A percentile compares a stretch with the other conserved stretches of the same genome.
Evolutionary conservation across 2,113 vertebrate species (phyloP).

Genomic region (Sterrhoptilus dennistouni): DNA sequence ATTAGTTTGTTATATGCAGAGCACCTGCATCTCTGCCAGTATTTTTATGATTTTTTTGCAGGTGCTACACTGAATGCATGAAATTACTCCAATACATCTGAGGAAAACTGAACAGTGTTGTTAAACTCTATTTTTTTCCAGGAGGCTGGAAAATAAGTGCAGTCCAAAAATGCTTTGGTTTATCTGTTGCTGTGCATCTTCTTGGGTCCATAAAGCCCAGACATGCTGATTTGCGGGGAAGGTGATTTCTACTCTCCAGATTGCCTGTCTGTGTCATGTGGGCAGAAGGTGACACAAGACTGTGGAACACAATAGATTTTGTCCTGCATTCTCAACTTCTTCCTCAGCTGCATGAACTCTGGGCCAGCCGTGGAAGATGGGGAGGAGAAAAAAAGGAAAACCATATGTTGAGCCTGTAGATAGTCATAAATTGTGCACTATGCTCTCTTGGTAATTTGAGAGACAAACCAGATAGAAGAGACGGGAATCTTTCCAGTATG

Average conservation of each 20-base stretch:
- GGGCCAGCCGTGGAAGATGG: not conserved
- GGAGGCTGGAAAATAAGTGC: not conserved
- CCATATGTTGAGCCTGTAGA: not conserved
- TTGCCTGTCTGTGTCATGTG: not conserved
- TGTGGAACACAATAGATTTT: fast-evolving
- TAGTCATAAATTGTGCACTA: not conserved
- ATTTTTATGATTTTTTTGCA: not conserved
- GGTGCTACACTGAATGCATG: not conserved
- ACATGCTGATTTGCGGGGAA: not conserved
- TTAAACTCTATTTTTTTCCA: not conserved
- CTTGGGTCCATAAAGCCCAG: not conserved
- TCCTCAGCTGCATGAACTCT: not conserved
- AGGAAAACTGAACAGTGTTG: not conserved
- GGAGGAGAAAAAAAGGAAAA: not conserved
- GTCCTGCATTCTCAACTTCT: not conserved
- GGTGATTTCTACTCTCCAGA: not conserved
- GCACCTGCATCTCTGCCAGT: not conserved
- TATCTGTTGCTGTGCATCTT: not conserved
- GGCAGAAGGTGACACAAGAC: not conserved
- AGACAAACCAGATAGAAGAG: not conserved
- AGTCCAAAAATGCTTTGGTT: not conserved
- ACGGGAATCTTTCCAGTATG: not conserved
- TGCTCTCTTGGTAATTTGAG: not conserved
- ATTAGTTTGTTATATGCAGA: not conserved
- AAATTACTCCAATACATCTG: not conserved